Evolutionary conservation across 2,113 vertebrate species (phyloP), one percentile per base, ranked within the genome.

Genomic region (Strix aluco): DNA sequence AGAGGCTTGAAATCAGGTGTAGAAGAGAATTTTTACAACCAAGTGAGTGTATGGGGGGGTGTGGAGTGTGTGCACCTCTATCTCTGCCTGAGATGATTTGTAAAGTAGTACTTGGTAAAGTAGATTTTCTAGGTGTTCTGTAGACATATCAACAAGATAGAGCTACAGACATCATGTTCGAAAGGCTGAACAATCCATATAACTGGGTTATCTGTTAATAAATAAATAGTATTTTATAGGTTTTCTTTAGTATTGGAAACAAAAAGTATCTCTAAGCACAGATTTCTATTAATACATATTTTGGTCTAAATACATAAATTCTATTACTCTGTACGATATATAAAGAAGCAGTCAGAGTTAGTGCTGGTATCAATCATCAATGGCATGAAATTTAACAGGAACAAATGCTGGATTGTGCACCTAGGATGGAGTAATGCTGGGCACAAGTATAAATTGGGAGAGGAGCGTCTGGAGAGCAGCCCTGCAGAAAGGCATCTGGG

Each of bases 31-130:
- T 73, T 89, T 81, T 89, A 46, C 22, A 58, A 71, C 7, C 8
- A 36, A 65, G 8, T 54, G 34, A 44, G 10, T 61, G 20, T 34
- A 6, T 25, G 30, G 54, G 15, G 16, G 11, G 2, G 11, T 9
- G 5, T 21, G 11, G 18, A 4, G 5, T 15, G 16, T 1, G 0
- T 26, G 5, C 0, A 0, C 61, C 7, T 63, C 16, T 62, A 5
- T 27, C 14, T 42, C 27, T 51, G 3, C 27, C 58, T 47, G 17
- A 62, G 42, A 47, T 23, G 14, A 66, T 51, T 78, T 78, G 2
- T 27, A 44, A 72, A 80, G 17, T 5, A 58, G 29, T 38, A 21
- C 22, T 80, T 84, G n/a, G 21, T 40, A 62, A 77, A 86, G 17
- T 9, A 58, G 21, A 62, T 22, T 51, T 90, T 7, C 34, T 67